Evolutionary conservation across 2,113 vertebrate species (phyloP).

Genomic region (Hucho hucho): DNA sequence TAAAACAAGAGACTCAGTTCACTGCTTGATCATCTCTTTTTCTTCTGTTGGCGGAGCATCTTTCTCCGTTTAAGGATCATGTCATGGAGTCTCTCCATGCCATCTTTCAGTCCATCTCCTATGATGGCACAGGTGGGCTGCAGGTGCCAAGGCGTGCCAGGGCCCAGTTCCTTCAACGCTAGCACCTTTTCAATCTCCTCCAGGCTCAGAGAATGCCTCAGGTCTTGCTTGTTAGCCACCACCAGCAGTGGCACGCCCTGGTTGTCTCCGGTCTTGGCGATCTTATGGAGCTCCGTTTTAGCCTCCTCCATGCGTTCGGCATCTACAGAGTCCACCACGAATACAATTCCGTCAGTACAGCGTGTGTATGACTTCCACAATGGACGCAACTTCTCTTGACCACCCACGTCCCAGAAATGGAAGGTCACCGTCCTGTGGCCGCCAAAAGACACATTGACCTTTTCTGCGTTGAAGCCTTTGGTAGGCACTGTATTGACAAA

Average conservation of each 20-base stretch:
- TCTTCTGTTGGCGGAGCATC: slow-evolving; percentile 86
- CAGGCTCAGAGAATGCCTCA: slow-evolving; percentile 87
- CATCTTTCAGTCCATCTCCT: slow-evolving; percentile 92
- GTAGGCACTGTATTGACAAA: slow-evolving; percentile 98
- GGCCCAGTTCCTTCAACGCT: slow-evolving; percentile 88
- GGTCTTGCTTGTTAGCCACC: slow-evolving; percentile 96
- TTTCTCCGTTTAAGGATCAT: slow-evolving; percentile 93
- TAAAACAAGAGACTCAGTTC: background rate
- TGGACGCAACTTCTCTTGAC: slow-evolving; percentile 95
- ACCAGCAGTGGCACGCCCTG: slow-evolving; percentile 94
- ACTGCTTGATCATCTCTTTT: slow-evolving; percentile 83
- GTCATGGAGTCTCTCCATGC: slow-evolving; percentile 88
- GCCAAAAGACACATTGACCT: slow-evolving; percentile 87
- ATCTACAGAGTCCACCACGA: slow-evolving; percentile 97
- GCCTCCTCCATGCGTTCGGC: slow-evolving; percentile 96
- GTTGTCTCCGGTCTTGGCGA: slow-evolving; percentile 90
- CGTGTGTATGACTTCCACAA: slow-evolving; percentile 97
- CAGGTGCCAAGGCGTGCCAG: slow-evolving; percentile 91
- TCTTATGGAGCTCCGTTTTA: slow-evolving; percentile 96
- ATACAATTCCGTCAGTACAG: slow-evolving; percentile 94
- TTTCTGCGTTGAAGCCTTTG: slow-evolving; percentile 96
- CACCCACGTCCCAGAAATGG: slow-evolving; percentile 98
- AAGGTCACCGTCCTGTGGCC: slow-evolving; percentile 87
- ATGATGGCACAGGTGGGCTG: slow-evolving; percentile 96
- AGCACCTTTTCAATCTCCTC: slow-evolving; percentile 89